These are phyloP conservation scores for Gallinago jamesoni DNA, from an alignment of 2,113 vertebrate species.

Conservation along the genomic window DNA sequence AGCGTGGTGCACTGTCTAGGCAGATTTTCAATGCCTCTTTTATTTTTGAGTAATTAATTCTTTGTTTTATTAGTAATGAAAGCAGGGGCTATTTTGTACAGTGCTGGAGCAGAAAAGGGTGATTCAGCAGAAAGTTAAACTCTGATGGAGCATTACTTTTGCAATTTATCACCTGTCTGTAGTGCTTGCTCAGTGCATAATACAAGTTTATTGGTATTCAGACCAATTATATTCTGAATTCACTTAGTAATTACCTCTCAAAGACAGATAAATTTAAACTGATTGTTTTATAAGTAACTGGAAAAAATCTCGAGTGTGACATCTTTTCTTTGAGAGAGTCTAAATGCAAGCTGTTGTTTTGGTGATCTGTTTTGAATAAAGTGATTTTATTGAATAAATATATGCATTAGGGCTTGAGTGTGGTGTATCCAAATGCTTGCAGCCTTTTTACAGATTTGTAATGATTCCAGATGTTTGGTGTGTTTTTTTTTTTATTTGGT, in stretches of 20 bases:
- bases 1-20: conserved; percentile 13
- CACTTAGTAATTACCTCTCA: conserved; percentile 26
- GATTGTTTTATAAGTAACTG: not conserved
- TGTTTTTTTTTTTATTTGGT: not conserved
- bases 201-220: conserved; percentile 58
- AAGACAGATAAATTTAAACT: not conserved
- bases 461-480: not conserved
- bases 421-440: not conserved
- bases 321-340: not conserved
- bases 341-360: not conserved
- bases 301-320: not conserved
- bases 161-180: conserved; percentile 72
- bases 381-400: not conserved
- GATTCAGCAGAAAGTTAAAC: conserved; percentile 65
- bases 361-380: conserved; percentile 6
- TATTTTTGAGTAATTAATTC: conserved; percentile 71
- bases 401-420: not conserved
- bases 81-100: conserved; percentile 44
- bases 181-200: conserved; percentile 57
- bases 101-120: conserved; percentile 46
- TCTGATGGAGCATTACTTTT: conserved; percentile 49
- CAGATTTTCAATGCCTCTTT: conserved; percentile 46
- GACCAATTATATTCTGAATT: conserved; percentile 47
- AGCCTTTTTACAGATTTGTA: not conserved
- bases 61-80: conserved; percentile 63